Evolutionary conservation across 2,113 vertebrate genomes (phyloP).

Genomic region (Anhinga anhinga): DNA sequence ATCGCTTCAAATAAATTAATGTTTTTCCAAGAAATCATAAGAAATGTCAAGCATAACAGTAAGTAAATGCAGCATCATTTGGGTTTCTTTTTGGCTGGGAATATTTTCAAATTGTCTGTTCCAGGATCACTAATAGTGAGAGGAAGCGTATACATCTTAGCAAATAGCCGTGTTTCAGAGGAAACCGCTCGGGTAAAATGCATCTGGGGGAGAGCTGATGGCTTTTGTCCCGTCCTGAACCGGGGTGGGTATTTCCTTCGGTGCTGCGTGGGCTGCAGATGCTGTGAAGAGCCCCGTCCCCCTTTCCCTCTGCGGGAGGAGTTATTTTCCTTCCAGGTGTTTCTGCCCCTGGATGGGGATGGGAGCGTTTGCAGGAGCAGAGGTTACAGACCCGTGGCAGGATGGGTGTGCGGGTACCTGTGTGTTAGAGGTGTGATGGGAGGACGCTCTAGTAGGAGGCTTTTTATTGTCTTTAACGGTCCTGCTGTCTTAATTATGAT

Average conservation of each 20-base stretch:
- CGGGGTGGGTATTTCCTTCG: neutral
- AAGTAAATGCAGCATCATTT: neutral
- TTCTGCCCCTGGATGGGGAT: neutral
- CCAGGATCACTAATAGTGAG: neutral
- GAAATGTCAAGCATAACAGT: neutral
- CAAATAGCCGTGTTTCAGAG: neutral
- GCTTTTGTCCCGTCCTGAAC: neutral
- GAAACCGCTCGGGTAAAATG: rapidly evolving
- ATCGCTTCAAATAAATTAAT: slow-evolving; percentile 47
- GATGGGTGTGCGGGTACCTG: rapidly evolving
- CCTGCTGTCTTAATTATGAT: neutral
- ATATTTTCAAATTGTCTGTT: neutral
- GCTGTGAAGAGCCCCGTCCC: rapidly evolving
- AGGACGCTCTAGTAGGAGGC: neutral
- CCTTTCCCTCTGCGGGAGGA: rapidly evolving
- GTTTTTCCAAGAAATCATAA: neutral
- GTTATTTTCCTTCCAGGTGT: rapidly evolving
- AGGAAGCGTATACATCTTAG: neutral
- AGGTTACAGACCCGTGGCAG: rapidly evolving
- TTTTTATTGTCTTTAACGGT: neutral
- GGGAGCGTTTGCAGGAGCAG: rapidly evolving
- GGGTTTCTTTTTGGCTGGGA: neutral
- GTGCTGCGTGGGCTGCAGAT: neutral
- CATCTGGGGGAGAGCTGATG: neutral
- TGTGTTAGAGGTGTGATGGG: neutral